Percentiles rank a stretch among this genome's conserved stretches.
phyloP scores from a whole-genome alignment of 2,888 invertebrate genomes.

The Desoria tigrina region DNA sequence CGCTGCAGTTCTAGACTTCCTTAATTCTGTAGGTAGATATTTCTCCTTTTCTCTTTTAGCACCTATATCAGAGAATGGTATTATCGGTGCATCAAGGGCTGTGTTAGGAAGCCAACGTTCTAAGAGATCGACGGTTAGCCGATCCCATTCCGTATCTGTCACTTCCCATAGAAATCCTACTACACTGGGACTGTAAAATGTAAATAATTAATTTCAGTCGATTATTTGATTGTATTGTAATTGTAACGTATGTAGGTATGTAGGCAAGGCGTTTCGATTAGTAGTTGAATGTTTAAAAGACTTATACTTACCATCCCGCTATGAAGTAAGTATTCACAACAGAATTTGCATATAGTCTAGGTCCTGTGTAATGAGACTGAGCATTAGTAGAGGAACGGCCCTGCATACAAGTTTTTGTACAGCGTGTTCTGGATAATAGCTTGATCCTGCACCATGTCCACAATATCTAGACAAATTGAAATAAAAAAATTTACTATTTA shows the following conservation, averaged over 20 bases:
- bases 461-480: slow-evolving; percentile 63
- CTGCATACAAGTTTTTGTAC: slow-evolving; percentile 62
- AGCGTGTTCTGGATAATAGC: slow-evolving; percentile 63
- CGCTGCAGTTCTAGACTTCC: slow-evolving; percentile 63
- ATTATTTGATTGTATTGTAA: too few species aligned
- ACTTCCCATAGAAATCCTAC: slow-evolving; percentile 80
- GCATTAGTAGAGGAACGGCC: slow-evolving; percentile 67
- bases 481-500: too few species aligned
- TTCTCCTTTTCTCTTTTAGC: slow-evolving; percentile 59
- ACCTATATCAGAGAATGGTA: slow-evolving; percentile 54
- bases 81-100: slow-evolving; percentile 33
- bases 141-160: slow-evolving; percentile 69
- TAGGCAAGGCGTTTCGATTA: too few species aligned
- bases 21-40: slow-evolving; percentile 63
- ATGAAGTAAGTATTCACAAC: slow-evolving; percentile 67
- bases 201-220: too few species aligned
- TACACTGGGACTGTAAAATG: slow-evolving; percentile 65
- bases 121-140: slow-evolving; percentile 64
- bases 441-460: slow-evolving; percentile 75
- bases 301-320: slow-evolving; percentile 65
- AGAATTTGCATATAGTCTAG: slow-evolving; percentile 64
- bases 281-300: too few species aligned
- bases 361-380: slow-evolving; percentile 60
- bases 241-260: too few species aligned
- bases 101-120: slow-evolving; percentile 62